These are phyloP conservation scores for Leguminivora glycinivorella DNA, from an alignment of 1,140 invertebrate species.

Conservation along the genomic window DNA sequence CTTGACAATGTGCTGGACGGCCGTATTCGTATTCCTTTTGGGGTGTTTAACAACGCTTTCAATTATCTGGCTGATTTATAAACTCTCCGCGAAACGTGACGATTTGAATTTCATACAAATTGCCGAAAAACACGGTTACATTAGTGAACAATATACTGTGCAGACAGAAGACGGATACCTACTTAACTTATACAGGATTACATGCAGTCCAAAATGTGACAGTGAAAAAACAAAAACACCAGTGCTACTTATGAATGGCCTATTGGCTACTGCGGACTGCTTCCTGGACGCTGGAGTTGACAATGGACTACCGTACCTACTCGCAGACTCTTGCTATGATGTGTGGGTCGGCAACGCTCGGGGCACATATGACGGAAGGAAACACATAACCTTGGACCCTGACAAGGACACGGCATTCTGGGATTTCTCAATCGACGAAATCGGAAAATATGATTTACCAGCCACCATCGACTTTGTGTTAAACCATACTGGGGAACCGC, in stretches of 20 bases:
- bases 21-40: neutral
- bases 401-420: constrained; percentile 77
- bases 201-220: constrained; percentile 44
- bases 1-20: neutral
- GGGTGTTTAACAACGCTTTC: neutral
- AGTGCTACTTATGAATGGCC: constrained; percentile 80
- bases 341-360: constrained; percentile 87
- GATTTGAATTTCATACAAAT: constrained; percentile 52
- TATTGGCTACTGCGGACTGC: constrained; percentile 83
- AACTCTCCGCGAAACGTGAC: neutral
- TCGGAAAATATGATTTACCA: constrained; percentile 86
- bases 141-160: constrained; percentile 50
- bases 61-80: neutral
- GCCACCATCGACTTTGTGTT: constrained; percentile 85
- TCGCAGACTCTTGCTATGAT: constrained; percentile 87
- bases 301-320: constrained; percentile 81
- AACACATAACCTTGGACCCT: constrained; percentile 76
- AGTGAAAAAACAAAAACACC: constrained; percentile 38
- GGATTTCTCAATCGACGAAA: constrained; percentile 83
- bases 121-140: constrained; percentile 45
- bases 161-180: constrained; percentile 78
- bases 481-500: constrained; percentile 66
- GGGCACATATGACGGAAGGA: constrained; percentile 83
- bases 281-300: constrained; percentile 83
- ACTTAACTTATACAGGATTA: constrained; percentile 72